Evolutionary conservation across 2,113 vertebrate genomes (phyloP), one percentile per base, ranked within the genome.

Genomic region (Elephas maximus): DNA sequence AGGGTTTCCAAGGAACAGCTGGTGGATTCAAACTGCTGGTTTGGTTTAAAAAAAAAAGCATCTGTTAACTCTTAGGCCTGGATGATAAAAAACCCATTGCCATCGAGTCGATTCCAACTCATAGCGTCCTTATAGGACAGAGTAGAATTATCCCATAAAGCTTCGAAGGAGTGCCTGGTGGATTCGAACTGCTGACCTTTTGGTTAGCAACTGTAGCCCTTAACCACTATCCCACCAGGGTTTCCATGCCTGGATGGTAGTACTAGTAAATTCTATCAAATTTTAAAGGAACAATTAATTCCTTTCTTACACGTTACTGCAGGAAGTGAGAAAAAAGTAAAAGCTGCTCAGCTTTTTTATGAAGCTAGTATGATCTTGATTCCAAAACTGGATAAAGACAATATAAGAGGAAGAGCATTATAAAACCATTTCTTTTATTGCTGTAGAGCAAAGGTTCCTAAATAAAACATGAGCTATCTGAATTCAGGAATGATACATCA

Each of bases 261-360:
- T 84, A 12, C 0, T 24, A 28, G 48, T 84, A 26, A 78, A 28
- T 33, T 48, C 60, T 69, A 41, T 37, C 67, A 77, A 26, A 86
- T 81, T 82, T 76, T 86, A 20, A 94, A 82, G 65, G 76, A 81
- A 81, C 23, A 78, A 24, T 95, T 91, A 20, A 63, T 67, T 88
- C 37, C 24, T 78, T 76, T 53, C 30, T 95, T 88, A 92, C 30
- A n/a, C 6, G n/a, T 88, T 78, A 44, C 78, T 62, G 45, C 3
- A 71, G 78, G 87, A 96, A 82, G 57, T 44, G 48, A 48, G 48
- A 48, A 30, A 44, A 57, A 93, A 71, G 53, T 91, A 20, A 87
- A 91, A 92, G 51, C 63, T 73, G 5, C 73, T 20, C 17, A 53
- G 48, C 23, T 86, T 15, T 93, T 93, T 81, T 33, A 77, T 69